Base-by-base conservation (phyloP, 1,140 invertebrate genomes). In the Globodera rostochiensis region DNA sequence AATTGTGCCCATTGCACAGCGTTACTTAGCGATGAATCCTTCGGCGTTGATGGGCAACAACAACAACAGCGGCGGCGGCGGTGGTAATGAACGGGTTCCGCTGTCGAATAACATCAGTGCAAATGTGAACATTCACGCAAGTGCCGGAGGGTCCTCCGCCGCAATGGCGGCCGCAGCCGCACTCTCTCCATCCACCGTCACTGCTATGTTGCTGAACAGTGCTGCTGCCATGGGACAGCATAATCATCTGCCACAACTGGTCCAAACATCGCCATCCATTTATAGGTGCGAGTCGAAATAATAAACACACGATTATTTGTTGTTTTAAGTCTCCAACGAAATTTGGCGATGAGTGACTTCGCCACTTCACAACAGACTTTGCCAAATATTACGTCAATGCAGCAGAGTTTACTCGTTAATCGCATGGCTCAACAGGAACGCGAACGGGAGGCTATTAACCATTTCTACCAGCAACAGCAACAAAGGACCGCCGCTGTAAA, bases 401-500 rank as follows among this genome's bases (percentile, higher is more conserved):
- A 84, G 45, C 60, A 71, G 21, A 74, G 21, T 15, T 21, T 84
- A 21, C 47, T 84, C 15, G 83, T 75, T 45, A 74, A 11, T 49
- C 73, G 82, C 36, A 66, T 84, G 11, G 74, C 64, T 13, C 82
- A 84, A n/a, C 83, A 84, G 50, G 82, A 81, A 36, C 74, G 83
- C n/a, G 77, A 85, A 53, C 71, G 80, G 3, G 67, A 84, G 45
- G 45, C 74, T n/a, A 21, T 71, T 45, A 84, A 78, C 36, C n/a
- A 73, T 15, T 84, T 84, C 60, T 84, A 84, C 77, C 82, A 74
- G 53, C 82, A 85, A 15, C 83, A 83, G 25, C 84, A 79, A 3
- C 83, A 66, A 25, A 81, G 36, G 36, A 3, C 36, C 36, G 36
- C 36, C 36, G 36, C 36, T 36, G 36, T 36, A 60, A 50, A 69